Evolutionary conservation across 2,797 vertebrate genomes (phyloP), one percentile per base, ranked within the genome.

Genomic region (Gallirallus australis): DNA sequence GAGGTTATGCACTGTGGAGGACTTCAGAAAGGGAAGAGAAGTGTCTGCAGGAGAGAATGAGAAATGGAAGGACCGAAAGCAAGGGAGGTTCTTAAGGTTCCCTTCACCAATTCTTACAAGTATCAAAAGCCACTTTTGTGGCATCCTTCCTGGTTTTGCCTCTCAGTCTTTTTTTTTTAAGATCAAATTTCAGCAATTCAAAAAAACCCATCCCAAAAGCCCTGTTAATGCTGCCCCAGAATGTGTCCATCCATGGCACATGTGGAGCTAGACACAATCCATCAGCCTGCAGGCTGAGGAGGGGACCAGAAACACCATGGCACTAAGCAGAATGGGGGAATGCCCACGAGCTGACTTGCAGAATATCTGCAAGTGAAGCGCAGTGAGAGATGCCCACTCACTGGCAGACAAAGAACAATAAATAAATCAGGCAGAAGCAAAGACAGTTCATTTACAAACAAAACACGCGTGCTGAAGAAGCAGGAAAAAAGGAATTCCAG

Each of bases 371-470:
- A 71, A 6, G 52, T 60, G 27, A 37, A 82, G 83, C 71, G 66
- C 64, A 45, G 72, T 4, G 48, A 89, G 95, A 91, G 72, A 35
- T 86, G 57, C 69, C 85, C 20, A 2, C 64, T 85, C 48, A 19
- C n/a, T 35, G 35, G 39, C 84, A 92, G 92, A 56, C 80, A 87
- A 85, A 93, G 86, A 85, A 84, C 59, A 89, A 77, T 76, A 90
- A 81, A 91, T 93, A 93, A 84, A 93, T 84, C 76, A 53, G 0
- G 31, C 3, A 11, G 25, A 37, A 76, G 63, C 42, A 39, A 48
- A 76, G 73, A 40, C 57, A 57, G 69, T 11, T 48, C 15, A 42
- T n/a, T 50, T 57, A 50, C 70, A 50, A 52, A 66, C 50, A 71
- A 76, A 90, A 27, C 8, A 35, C 1, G 13, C n/a, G 76, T 50